These are phyloP conservation scores for Oxyteleia sp. DNA, from an alignment of 2,888 invertebrate genomes.

Conservation along the genomic window DNA sequence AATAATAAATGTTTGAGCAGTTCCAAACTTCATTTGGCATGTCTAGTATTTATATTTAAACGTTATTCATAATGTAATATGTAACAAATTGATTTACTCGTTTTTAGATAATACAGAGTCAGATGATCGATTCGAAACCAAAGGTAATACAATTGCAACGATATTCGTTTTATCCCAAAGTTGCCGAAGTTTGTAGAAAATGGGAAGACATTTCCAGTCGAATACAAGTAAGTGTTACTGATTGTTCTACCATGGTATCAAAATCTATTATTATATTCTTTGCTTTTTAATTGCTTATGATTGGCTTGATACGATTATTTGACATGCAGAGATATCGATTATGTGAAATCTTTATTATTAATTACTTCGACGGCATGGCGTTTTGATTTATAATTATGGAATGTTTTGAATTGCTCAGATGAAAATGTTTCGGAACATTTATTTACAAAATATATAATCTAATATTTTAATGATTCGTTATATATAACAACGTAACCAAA, in stretches of 20 bases:
- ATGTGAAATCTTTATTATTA: slow-evolving; percentile 10
- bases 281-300: slow-evolving; percentile 84
- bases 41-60: slow-evolving; percentile 2
- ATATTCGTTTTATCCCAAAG: slow-evolving; percentile 85
- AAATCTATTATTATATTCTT: slow-evolving; percentile 74
- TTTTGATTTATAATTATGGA: no score
- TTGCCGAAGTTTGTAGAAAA: slow-evolving; percentile 84
- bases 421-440: no score
- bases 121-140: slow-evolving; percentile 85
- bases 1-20: no score
- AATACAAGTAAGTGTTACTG: slow-evolving; percentile 82
- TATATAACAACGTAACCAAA: no score
- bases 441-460: no score
- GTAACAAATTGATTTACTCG: slow-evolving; percentile 11
- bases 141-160: slow-evolving; percentile 85
- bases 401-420: no score
- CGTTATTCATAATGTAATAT: no score
- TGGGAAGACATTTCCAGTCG: slow-evolving; percentile 85
- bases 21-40: no score
- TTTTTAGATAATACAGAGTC: slow-evolving; percentile 84
- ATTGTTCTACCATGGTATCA: slow-evolving; percentile 9
- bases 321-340: slow-evolving; percentile 29
- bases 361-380: no score
- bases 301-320: slow-evolving; percentile 78
- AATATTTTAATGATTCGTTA: no score